Percentiles rank a stretch among this genome's conserved stretches.
Conservation (phyloP, 2,888 invertebrate genomes). For the Anoplius nigerrimus region DNA sequence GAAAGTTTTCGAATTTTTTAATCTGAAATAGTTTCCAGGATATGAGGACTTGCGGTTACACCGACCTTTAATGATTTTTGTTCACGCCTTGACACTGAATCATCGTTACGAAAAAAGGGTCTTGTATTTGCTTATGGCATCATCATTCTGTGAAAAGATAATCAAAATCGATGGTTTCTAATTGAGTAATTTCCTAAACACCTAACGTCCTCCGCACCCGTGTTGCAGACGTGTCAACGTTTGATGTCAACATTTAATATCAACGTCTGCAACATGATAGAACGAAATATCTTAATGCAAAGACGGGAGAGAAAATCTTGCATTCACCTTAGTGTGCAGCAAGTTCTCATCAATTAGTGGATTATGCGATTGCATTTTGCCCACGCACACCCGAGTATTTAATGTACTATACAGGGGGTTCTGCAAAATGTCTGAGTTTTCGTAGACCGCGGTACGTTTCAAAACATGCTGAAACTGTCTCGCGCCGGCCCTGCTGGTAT, state of each 20-base stretch:
- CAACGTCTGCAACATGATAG: constrained; percentile 10
- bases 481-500: too few species aligned
- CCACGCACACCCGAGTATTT: constrained; percentile 7
- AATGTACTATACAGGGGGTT: constrained; percentile 10
- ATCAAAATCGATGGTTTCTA: constrained; percentile 23
- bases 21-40: constrained; percentile 32
- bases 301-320: constrained; percentile 16
- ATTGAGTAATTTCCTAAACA: constrained; percentile 20
- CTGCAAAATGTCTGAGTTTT: constrained; percentile 12
- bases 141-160: constrained; percentile 24
- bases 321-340: constrained; percentile 7
- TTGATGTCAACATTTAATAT: constrained; percentile 12
- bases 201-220: neutral
- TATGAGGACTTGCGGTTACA: constrained; percentile 29
- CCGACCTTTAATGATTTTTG: constrained; percentile 25
- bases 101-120: constrained; percentile 79
- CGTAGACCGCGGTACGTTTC: constrained; percentile 8
- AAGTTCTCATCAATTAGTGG: constrained; percentile 16
- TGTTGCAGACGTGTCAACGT: neutral
- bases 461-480: too few species aligned
- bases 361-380: constrained; percentile 18
- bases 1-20: constrained; percentile 34
- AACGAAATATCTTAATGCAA: constrained; percentile 19
- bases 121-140: constrained; percentile 75
- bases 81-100: constrained; percentile 58